Conservation (phyloP, 2,888 invertebrate genomes). For the Cryptops parisi region DNA sequence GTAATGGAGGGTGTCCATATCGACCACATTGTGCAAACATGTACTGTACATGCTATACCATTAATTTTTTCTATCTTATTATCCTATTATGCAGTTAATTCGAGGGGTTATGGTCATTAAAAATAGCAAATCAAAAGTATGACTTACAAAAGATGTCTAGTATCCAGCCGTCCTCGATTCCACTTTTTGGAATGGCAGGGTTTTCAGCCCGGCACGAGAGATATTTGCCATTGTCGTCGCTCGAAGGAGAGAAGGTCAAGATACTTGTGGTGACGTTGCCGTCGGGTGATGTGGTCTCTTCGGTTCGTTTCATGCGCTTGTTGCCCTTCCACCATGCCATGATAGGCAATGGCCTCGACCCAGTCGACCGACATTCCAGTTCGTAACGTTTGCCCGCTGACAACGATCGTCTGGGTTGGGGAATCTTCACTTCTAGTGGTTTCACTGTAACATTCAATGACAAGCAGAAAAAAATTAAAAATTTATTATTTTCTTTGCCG, state of each 20-base stretch:
- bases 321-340: slow-evolving; percentile 28
- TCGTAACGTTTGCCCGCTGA: slow-evolving; percentile 25
- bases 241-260: slow-evolving; percentile 21
- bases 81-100: too few relatives aligned
- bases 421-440: slow-evolving; percentile 25
- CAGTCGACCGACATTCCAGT: slow-evolving; percentile 25
- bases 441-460: slow-evolving; percentile 26
- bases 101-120: too few relatives aligned
- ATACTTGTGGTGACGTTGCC: slow-evolving; percentile 23
- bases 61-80: too few relatives aligned
- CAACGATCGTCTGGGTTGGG: slow-evolving; percentile 23
- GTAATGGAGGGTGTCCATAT: too few relatives aligned
- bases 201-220: slow-evolving; percentile 24
- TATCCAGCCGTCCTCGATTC: slow-evolving; percentile 24
- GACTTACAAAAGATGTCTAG: slow-evolving; percentile 24
- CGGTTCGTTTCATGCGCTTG: slow-evolving; percentile 18
- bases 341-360: slow-evolving; percentile 26
- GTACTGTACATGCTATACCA: too few relatives aligned
- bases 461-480: too few relatives aligned
- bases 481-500: too few relatives aligned
- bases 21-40: too few relatives aligned
- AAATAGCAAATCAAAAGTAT: not conserved
- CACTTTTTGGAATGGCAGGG: slow-evolving; percentile 22
- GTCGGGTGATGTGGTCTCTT: slow-evolving; percentile 17
- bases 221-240: slow-evolving; percentile 24